phyloP scores from a whole-genome alignment of 92 coral and sea anemone species.

The Meandrina meandrites region DNA sequence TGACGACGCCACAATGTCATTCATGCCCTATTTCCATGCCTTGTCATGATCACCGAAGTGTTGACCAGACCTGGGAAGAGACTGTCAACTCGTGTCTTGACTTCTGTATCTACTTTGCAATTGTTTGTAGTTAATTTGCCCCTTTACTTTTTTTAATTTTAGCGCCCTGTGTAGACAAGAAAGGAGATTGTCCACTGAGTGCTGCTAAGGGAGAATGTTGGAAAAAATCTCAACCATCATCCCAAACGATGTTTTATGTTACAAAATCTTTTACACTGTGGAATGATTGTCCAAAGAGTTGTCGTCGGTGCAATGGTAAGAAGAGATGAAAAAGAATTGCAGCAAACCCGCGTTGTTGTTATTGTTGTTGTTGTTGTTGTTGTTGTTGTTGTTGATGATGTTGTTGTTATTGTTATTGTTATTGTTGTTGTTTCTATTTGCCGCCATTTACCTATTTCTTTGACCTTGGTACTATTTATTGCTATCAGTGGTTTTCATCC shows the following conservation, averaged over 20 bases:
- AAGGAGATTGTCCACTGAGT: neutral
- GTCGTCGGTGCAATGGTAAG: constrained; percentile 32
- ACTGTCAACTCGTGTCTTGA: neutral
- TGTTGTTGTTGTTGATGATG: no score
- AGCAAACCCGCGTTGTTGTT: neutral
- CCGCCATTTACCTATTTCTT: no score
- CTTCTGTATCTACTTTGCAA: neutral
- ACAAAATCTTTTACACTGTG: neutral
- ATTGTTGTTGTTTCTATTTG: no score
- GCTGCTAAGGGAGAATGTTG: constrained; percentile 32
- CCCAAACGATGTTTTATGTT: neutral
- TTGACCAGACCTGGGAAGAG: neutral
- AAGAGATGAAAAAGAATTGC: neutral
- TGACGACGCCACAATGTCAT: no score
- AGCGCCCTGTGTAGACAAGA: constrained; percentile 18
- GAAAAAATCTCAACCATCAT: neutral
- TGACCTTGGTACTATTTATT: no score
- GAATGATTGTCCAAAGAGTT: constrained; percentile 15
- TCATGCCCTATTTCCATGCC: no score
- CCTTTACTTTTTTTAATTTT: neutral
- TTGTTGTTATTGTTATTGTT: no score
- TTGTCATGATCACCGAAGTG: no score
- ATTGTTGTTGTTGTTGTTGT: no score
- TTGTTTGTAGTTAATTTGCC: no score
- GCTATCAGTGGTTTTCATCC: no score